Evolutionary conservation across 2,113 vertebrate species (phyloP).

Genomic region (Engystomops pustulosus): DNA sequence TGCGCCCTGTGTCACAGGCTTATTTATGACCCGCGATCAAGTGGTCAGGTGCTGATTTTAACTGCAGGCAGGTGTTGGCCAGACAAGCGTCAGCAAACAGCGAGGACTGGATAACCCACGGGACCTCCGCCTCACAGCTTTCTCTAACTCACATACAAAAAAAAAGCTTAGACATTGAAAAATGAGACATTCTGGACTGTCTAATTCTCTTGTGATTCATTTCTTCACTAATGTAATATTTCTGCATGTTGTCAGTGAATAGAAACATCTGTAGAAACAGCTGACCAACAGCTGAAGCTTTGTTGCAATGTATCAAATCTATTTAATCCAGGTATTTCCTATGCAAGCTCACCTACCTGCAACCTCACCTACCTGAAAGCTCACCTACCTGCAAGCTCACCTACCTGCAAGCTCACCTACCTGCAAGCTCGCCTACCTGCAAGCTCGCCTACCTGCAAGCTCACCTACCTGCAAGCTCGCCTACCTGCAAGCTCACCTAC

Average conservation of each 20-base stretch:
- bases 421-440: too few relatives aligned
- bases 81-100: conserved; percentile 18
- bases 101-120: background rate
- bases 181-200: background rate
- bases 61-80: conserved; percentile 40
- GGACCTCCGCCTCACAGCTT: background rate
- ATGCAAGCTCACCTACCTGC: too few relatives aligned
- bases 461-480: too few relatives aligned
- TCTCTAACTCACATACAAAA: background rate
- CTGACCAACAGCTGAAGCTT: too few relatives aligned
- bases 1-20: background rate
- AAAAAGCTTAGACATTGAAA: background rate
- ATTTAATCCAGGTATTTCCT: too few relatives aligned
- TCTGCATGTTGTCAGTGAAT: background rate
- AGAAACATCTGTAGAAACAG: background rate
- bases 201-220: too few relatives aligned
- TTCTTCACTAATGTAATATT: background rate
- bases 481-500: too few relatives aligned
- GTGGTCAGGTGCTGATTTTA: conserved; percentile 48
- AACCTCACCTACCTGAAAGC: too few relatives aligned
- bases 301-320: too few relatives aligned
- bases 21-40: conserved; percentile 35
- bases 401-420: too few relatives aligned
- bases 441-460: too few relatives aligned
- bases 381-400: too few relatives aligned